These are phyloP conservation scores for Antheraea yamamai DNA, from an alignment of 2,888 invertebrate genomes.

Conservation along the genomic window DNA sequence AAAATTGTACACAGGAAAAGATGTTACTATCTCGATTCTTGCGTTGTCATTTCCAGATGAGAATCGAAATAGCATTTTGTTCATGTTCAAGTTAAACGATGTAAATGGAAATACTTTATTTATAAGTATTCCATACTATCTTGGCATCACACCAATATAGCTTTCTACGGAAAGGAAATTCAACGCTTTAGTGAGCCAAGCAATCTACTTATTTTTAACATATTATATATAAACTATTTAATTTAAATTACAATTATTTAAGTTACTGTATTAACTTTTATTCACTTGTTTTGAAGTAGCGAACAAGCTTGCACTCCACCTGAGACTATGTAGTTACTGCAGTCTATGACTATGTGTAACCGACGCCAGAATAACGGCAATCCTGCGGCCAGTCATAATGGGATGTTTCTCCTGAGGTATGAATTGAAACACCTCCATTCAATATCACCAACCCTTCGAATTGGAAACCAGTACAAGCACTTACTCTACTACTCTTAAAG, in stretches of 20 bases:
- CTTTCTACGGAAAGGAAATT: conserved; percentile 56
- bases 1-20: no score
- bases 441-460: no score
- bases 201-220: conserved; percentile 15
- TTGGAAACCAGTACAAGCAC: no score
- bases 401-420: no score
- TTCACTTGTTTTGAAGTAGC: not conserved
- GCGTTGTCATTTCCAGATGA: not conserved
- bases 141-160: conserved; percentile 63
- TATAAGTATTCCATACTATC: conserved; percentile 5
- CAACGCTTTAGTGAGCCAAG: conserved; percentile 56
- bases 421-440: no score
- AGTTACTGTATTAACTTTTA: not conserved
- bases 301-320: no score
- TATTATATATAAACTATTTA: not conserved
- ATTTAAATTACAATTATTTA: not conserved
- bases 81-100: conserved; percentile 2
- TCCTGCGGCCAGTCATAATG: no score
- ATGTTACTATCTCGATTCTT: not conserved
- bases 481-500: no score
- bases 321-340: no score
- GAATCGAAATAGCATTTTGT: conserved; percentile 2
- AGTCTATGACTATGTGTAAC: no score
- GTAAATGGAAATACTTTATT: conserved; percentile 14
- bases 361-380: no score